Conservation (phyloP, 30 jellyfish, hydroid and myxozoan species). For the Morbakka virulenta region DNA sequence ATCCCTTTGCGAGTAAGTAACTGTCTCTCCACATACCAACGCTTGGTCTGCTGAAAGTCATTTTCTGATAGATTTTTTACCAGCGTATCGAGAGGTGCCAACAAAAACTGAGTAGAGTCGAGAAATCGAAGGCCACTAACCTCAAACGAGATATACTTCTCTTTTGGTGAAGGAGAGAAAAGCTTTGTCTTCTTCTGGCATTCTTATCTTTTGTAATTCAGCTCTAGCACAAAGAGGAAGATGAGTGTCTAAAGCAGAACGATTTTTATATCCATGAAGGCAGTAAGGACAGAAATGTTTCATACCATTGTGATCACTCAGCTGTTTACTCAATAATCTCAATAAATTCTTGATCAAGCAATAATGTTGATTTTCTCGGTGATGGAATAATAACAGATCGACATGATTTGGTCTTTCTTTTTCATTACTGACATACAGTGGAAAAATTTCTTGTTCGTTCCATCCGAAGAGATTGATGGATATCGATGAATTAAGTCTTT, state of each 20-base stretch:
- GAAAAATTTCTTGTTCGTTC: not conserved
- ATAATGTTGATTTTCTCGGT: not conserved
- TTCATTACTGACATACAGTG: not conserved
- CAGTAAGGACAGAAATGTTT: constrained; percentile 48
- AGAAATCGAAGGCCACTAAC: constrained; percentile 27
- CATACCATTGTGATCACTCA: not conserved
- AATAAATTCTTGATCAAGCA: not conserved
- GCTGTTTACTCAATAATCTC: not conserved
- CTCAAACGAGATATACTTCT: constrained; percentile 35
- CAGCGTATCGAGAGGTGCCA: no score
- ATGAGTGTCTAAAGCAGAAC: constrained; percentile 13
- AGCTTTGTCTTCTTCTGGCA: constrained; percentile 24
- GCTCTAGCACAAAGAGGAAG: constrained; percentile 2
- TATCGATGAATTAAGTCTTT: not conserved
- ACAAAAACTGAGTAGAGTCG: constrained; percentile 41
- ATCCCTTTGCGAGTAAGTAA: constrained; percentile 48
- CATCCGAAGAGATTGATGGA: not conserved
- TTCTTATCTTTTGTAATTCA: constrained; percentile 31
- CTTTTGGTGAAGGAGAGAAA: constrained; percentile 21
- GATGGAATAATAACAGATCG: not conserved
- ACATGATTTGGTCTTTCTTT: not conserved
- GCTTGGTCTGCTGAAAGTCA: not conserved
- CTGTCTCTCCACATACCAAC: not conserved
- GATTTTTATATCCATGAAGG: constrained; percentile 32
- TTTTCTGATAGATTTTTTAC: constrained; percentile 16